A percentile compares a stretch with the other conserved stretches of the same genome.
These are phyloP conservation scores for Choreutis nemorana DNA, from an alignment of 2,888 invertebrate species.

Conservation along the genomic window DNA sequence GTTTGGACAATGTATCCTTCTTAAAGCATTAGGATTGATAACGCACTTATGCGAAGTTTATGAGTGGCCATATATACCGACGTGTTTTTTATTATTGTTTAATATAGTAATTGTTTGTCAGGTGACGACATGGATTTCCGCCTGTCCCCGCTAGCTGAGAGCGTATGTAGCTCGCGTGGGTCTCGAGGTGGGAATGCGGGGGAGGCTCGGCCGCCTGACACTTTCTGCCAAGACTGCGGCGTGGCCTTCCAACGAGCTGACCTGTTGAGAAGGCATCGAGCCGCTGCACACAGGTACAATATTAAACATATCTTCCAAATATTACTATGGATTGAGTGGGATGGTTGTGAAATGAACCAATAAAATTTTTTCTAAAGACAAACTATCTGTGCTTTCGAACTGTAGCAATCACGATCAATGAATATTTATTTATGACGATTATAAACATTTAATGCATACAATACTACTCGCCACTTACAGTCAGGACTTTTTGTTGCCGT, in stretches of 20 bases:
- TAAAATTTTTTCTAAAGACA: no score
- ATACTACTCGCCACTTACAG: no score
- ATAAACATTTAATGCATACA: no score
- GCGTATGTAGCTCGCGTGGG: constrained; percentile 14
- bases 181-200: constrained; percentile 24
- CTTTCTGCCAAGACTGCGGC: constrained; percentile 78
- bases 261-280: constrained; percentile 74
- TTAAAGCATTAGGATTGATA: not conserved
- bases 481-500: no score
- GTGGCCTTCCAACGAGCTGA: constrained; percentile 82
- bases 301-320: constrained; percentile 1
- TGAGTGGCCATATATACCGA: no score
- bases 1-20: not conserved
- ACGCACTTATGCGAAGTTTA: not conserved
- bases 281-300: constrained; percentile 58
- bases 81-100: no score
- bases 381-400: no score
- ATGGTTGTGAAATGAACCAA: constrained; percentile 4
- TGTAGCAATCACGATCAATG: no score
- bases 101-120: no score
- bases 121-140: constrained; percentile 49
- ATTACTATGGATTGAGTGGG: constrained; percentile 8
- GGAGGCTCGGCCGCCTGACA: constrained; percentile 44
- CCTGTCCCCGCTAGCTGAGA: constrained; percentile 30
- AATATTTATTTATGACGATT: no score